These are phyloP conservation scores for Rhorus exstirpatorius DNA, from an alignment of 2,888 invertebrate genomes.

Conservation along the genomic window DNA sequence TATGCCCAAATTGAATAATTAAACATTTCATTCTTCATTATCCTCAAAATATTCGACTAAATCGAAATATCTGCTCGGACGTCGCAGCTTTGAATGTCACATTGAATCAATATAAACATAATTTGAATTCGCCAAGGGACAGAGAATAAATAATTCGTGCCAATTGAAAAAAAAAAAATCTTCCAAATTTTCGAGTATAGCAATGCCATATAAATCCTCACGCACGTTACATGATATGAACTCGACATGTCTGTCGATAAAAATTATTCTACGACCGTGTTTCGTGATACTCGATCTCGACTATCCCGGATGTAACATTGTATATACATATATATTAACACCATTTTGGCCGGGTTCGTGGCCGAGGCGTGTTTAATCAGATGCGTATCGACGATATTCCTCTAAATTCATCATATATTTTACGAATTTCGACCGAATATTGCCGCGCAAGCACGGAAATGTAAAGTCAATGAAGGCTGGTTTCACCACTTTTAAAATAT, in stretches of 20 bases:
- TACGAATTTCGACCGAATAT: neutral
- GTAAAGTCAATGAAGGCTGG: no score
- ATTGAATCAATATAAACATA: no score
- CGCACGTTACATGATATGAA: conserved; percentile 1
- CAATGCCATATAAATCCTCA: neutral
- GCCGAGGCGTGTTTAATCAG: neutral
- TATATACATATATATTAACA: neutral
- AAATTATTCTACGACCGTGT: conserved; percentile 2
- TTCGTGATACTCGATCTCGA: neutral
- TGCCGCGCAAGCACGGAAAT: no score
- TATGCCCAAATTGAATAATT: no score
- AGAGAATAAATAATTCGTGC: no score
- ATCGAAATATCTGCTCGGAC: neutral
- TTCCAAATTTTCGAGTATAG: no score
- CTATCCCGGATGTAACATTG: neutral
- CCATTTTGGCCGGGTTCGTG: neutral
- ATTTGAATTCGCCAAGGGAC: no score
- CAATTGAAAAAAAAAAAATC: no score
- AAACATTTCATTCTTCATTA: neutral
- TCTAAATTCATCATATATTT: neutral
- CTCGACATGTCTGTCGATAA: conserved; percentile 12
- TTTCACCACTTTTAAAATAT: no score
- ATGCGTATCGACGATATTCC: neutral
- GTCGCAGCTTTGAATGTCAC: no score
- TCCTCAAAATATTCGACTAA: neutral